Evolutionary conservation across 2,113 vertebrate species (phyloP), one percentile per base, ranked within the genome.

Genomic region (Dicaeum eximium): DNA sequence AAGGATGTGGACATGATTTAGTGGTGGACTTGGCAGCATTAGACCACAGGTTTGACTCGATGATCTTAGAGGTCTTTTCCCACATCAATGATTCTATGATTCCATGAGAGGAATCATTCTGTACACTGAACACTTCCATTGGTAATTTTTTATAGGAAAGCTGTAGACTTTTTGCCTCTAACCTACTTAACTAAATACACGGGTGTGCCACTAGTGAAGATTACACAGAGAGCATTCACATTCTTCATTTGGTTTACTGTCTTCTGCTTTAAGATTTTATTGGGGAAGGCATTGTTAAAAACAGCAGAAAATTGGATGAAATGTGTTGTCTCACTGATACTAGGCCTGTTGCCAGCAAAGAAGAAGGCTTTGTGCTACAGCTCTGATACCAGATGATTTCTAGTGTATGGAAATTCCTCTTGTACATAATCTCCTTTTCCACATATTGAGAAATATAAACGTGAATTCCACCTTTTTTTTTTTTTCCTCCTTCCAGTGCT

Each of bases 401-500:
- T 25, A 28, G 42, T 18, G 7, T 50, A 14, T 13, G 7, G 53
- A 57, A 86, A 65, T 60, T 69, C 50, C 11, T 79, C 31, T 81
- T 67, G 14, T 50, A 48, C 2, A 0, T 64, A 2, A 40, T 69
- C 40, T 64, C 25, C 3, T 61, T 91, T 71, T 70, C 58, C 27
- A 80, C 11, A 31, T 45, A 83, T 62, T 48, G n/a, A 56, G 28
- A 64, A 83, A 45, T n/a, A 25, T 64, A 33, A 51, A 66, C 50
- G 5, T 71, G 61, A 53, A 54, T 18, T 66, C 27, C 1, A 13
- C 7, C 9, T 51, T 84, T 37, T 4, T 58, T 45, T 57, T 57
- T 66, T 10, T 81, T 65, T 13, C 12, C 44, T 13, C 12, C 44
- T 96, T 96, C 42, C 86, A 99, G 99, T 99, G 99, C 90, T 99